phyloP scores from a whole-genome alignment of 1,140 invertebrate species.

The Leptestheria dahalacensis region DNA sequence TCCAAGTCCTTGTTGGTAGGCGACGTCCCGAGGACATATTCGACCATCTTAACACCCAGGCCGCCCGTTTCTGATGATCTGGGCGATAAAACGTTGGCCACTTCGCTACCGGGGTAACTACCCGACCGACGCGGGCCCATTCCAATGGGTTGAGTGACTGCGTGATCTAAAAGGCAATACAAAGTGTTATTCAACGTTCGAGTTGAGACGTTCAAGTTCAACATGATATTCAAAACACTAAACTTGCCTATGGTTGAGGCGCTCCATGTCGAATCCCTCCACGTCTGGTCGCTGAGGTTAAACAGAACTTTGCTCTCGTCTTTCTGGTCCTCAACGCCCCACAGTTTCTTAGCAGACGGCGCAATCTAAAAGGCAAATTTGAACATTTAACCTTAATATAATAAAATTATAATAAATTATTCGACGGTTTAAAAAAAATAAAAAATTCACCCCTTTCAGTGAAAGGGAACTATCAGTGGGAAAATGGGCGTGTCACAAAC shows the following conservation, averaged over 20 bases:
- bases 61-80: constrained; percentile 56
- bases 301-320: constrained; percentile 27
- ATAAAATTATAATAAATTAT: constrained; percentile 8
- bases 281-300: constrained; percentile 66
- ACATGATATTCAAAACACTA: too few relatives aligned
- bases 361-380: constrained; percentile 47
- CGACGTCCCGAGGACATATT: constrained; percentile 84
- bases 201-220: too few relatives aligned
- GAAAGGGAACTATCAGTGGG: too few relatives aligned
- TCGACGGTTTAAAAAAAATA: too few relatives aligned
- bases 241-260: constrained; percentile 40
- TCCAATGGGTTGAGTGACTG: constrained; percentile 54
- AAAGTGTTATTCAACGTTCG: too few relatives aligned
- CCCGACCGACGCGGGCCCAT: constrained; percentile 46
- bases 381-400: background rate
- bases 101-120: constrained; percentile 9
- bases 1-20: constrained; percentile 66
- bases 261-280: constrained; percentile 73
- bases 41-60: constrained; percentile 94
- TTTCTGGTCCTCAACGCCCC: constrained; percentile 60
- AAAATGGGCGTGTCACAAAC: too few relatives aligned
- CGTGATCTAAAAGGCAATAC: constrained; percentile 41
- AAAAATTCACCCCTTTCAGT: too few relatives aligned
- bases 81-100: constrained; percentile 41
- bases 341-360: constrained; percentile 69